A percentile compares a stretch with the other conserved stretches of the same genome.
Evolutionary conservation across 2,113 vertebrate species (phyloP).

Genomic region (Syrmaticus mikado): DNA sequence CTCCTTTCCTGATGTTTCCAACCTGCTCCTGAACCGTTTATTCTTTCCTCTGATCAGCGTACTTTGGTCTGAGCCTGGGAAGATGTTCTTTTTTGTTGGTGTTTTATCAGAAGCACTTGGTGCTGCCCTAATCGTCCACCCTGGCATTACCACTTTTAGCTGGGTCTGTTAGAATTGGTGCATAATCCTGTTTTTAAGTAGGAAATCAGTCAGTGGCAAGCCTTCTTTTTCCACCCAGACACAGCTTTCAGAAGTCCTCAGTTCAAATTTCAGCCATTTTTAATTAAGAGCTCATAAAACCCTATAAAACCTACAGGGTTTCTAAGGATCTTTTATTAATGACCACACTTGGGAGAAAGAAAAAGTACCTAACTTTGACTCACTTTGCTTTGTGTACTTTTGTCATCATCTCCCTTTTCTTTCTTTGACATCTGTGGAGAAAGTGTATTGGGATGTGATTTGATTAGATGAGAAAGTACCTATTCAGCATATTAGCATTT

Average conservation of each 20-base stretch:
- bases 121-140: not conserved
- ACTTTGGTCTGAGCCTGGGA: not conserved
- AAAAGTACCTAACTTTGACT: not conserved
- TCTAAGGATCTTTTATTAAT: constrained; percentile 44
- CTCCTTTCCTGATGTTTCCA: not conserved
- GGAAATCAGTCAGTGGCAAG: constrained; percentile 36
- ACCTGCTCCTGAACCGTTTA: not conserved
- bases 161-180: not conserved
- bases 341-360: not conserved
- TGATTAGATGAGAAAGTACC: constrained; percentile 23
- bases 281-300: constrained; percentile 62
- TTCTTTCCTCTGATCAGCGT: not conserved
- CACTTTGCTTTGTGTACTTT: constrained; percentile 50
- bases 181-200: not conserved
- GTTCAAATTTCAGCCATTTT: constrained; percentile 57
- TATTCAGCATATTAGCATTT: not conserved
- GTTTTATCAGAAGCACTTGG: not conserved
- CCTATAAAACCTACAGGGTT: constrained; percentile 12
- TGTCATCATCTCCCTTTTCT: constrained; percentile 11
- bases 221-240: constrained; percentile 17
- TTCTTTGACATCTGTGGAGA: constrained; percentile 14
- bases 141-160: not conserved
- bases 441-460: constrained; percentile 23
- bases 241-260: not conserved
- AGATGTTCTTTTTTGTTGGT: not conserved